Base-by-base conservation (phyloP, 2,113 vertebrate genomes). In the Corvus hawaiiensis region DNA sequence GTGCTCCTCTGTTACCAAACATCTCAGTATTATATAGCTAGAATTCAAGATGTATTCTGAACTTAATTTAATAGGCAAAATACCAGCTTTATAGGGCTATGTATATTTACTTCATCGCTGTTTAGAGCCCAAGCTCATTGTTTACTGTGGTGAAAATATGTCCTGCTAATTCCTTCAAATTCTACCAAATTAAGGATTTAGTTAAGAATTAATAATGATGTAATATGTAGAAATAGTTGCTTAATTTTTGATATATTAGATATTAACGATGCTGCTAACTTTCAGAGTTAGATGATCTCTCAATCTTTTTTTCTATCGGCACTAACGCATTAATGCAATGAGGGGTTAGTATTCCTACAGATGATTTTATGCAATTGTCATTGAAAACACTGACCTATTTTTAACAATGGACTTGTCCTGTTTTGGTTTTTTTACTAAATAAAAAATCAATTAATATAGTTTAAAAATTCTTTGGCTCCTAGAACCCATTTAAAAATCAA, bases 401-500 rank as follows among this genome's bases (percentile, higher is more conserved):
- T 95, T 67, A 80, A 72, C 30, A 87, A 91, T 67, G 66, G 8
- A 32, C 32, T 76, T 85, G 26, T 83, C 72, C 44, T 62, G 26
- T 64, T 64, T 69, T 23, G 2, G 2, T 17, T 43, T 22, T 80
- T 80, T 84, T 59, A 18, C 41, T 89, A 92, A 92, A 88, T 77
- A 91, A 43, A 18, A 83, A 67, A 80, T 81, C 51, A 80, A 21
- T 95, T 96, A 76, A 49, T 79, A 61, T n/a, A 5, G 11, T 89
- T 89, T 89, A 74, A 62, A 83, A 79, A 59, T 58, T 77, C 12
- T 80, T 85, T 90, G 33, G 43, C 39, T 83, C 63, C 64, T 22
- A 80, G 81, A 86, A 33, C 21, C 79, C 85, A 84, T 92, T 95
- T 88, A 80, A 96, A 95, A 96, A 93, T 94, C 87, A 87, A 63